Conservation (phyloP, 2,888 invertebrate genomes). For the Hirtodrosophila cameraria region DNA sequence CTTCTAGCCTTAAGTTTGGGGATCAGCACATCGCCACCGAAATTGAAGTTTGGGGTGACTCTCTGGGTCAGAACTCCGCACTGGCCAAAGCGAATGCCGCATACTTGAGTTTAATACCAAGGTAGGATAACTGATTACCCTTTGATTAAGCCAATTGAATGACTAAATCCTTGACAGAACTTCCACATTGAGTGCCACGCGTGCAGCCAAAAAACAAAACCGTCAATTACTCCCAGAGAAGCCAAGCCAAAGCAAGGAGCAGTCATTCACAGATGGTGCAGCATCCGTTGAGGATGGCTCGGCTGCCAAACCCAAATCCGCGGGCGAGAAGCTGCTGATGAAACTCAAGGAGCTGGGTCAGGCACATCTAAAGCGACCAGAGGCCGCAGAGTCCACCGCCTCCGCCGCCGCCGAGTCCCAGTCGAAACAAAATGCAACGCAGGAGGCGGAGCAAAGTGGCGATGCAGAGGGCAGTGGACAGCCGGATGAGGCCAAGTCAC, state of each 20-base stretch:
- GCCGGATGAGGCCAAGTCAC: slow-evolving; percentile 19
- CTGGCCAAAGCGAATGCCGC: slow-evolving; percentile 84
- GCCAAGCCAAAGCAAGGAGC: slow-evolving; percentile 77
- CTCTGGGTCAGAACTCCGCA: slow-evolving; percentile 86
- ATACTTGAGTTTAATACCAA: slow-evolving; percentile 83
- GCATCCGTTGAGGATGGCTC: slow-evolving; percentile 53
- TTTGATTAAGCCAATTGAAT: not conserved
- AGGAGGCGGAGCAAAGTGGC: slow-evolving; percentile 44
- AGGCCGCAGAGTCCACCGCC: not conserved
- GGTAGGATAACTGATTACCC: slow-evolving; percentile 49
- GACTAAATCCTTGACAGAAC: slow-evolving; percentile 61
- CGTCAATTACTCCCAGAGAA: slow-evolving; percentile 83
- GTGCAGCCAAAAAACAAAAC: slow-evolving; percentile 83
- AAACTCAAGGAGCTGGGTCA: slow-evolving; percentile 69
- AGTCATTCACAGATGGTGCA: slow-evolving; percentile 34
- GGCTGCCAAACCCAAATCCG: slow-evolving; percentile 59
- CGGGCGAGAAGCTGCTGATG: slow-evolving; percentile 65
- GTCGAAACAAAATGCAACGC: slow-evolving; percentile 51
- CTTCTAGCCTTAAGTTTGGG: slow-evolving; percentile 86
- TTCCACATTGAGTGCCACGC: slow-evolving; percentile 82
- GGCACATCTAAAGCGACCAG: slow-evolving; percentile 48
- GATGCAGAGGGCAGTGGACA: slow-evolving; percentile 58
- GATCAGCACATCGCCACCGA: slow-evolving; percentile 90
- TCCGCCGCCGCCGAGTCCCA: slow-evolving; percentile 3
- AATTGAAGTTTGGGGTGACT: slow-evolving; percentile 93